Conservation (phyloP, 2,888 invertebrate genomes). For the Aquatica leii region DNA sequence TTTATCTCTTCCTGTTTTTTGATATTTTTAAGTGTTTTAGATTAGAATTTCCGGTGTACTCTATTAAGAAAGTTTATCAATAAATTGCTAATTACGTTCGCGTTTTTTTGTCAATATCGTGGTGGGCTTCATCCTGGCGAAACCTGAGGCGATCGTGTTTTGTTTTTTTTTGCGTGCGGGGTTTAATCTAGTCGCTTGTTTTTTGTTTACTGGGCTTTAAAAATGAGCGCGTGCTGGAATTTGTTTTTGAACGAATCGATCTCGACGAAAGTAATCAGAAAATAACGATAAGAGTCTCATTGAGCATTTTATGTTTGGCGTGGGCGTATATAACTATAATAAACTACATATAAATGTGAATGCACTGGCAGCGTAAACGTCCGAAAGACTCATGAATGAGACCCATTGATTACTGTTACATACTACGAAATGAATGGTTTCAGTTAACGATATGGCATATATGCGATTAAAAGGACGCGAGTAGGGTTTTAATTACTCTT, state of each 20-base stretch:
- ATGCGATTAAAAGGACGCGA: constrained; percentile 13
- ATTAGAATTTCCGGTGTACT: constrained; percentile 27
- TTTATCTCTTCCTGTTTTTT: constrained; percentile 35
- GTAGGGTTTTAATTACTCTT: constrained; percentile 25
- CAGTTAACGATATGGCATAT: constrained; percentile 20
- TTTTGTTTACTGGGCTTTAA: too few species aligned
- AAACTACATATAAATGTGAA: constrained; percentile 48
- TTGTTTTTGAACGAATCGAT: neutral
- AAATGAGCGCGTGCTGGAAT: neutral
- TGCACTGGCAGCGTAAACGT: constrained; percentile 49
- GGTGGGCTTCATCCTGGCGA: too few species aligned
- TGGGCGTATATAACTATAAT: constrained; percentile 43
- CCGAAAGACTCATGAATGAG: constrained; percentile 54
- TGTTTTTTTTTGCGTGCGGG: too few species aligned
- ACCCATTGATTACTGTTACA: constrained; percentile 53
- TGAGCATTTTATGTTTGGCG: constrained; percentile 44
- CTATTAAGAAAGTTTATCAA: constrained; percentile 6
- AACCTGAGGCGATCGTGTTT: too few species aligned
- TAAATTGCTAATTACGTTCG: neutral
- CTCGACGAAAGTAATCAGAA: constrained; percentile 17
- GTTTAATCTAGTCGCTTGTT: too few species aligned
- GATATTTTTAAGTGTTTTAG: constrained; percentile 20
- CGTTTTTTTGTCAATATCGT: too few species aligned
- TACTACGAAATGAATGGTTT: constrained; percentile 45
- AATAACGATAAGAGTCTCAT: constrained; percentile 38